Evolutionary conservation across 2,888 invertebrate species (phyloP), one percentile per base, ranked within the genome.

Genomic region (Kryphioiulus occultus): DNA sequence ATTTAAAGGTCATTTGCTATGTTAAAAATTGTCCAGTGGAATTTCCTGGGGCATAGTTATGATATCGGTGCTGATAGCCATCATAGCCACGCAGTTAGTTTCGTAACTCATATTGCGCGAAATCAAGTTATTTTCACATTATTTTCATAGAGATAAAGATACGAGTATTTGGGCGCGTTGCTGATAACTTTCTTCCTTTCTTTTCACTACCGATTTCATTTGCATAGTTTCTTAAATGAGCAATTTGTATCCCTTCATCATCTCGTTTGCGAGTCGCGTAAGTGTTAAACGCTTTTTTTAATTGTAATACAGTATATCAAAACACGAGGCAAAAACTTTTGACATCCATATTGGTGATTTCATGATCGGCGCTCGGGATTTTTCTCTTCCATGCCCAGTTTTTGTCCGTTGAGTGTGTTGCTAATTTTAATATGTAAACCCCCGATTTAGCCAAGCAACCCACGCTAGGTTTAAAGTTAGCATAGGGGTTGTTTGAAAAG

Each of bases 331-430:
- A 59, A 59, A 59, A 59, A 59, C n/a, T n/a, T 59, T 59, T 59
- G 59, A 59, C 47, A 47, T 47, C 47, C 47, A 47, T 47, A 47
- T 47, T 47, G 47, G 47, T 47, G 47, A 47, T 47, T 47, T 47
- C 47, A 15, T 9, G 59, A 59, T 59, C 59, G n/a, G 59, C 59
- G 22, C 22, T 59, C 59, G 22, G 22, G n/a, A 7, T 59, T 59
- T 47, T 47, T 59, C 59, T 59, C 22, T 59, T 59, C 17, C n/a
- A 2, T 59, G 59, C 59, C 59, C 59, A 59, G 59, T 59, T 59
- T 59, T 59, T 59, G 59, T 59, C 59, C 59, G 59, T 59, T 59
- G 59, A 59, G 59, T 59, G 59, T n/a, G 59, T 59, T 59, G 59
- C 59, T 59, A 59, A 59, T 59, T 59, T 59, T 59, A 59, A 59